phyloP scores from a whole-genome alignment of 2,113 vertebrate species.

The Mohoua ochrocephala region DNA sequence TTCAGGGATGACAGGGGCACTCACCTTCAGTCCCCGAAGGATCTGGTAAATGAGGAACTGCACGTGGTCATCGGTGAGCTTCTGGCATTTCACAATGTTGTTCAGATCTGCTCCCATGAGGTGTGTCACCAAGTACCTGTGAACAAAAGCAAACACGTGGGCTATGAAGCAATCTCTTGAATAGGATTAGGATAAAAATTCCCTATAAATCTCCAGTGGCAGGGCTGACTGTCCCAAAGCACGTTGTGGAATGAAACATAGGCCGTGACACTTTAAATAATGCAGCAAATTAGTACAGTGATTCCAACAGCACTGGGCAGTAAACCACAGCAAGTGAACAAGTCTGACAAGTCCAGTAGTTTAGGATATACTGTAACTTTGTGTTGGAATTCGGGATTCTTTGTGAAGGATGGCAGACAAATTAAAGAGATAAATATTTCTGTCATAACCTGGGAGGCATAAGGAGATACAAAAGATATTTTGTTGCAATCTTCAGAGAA shows the following conservation, averaged over 20 bases:
- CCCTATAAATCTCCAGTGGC: neutral
- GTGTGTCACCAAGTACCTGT: constrained; percentile 95
- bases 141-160: neutral
- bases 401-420: neutral
- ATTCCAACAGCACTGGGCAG: neutral
- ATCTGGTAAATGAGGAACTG: constrained; percentile 99
- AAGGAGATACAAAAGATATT: neutral
- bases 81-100: constrained; percentile 99
- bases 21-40: constrained; percentile 93
- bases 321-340: neutral
- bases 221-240: neutral
- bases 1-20: neutral
- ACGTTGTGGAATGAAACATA: neutral
- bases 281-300: accelerated
- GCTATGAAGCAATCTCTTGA: neutral
- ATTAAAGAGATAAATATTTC: neutral
- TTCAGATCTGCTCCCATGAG: constrained; percentile 99
- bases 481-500: neutral
- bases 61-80: constrained; percentile 96
- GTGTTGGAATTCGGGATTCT: neutral
- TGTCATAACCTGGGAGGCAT: neutral
- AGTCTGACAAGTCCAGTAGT: neutral
- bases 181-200: neutral
- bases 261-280: neutral
- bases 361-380: neutral